Evolutionary conservation across 2,888 invertebrate species (phyloP), one percentile per base, ranked within the genome.

Genomic region (Polydrusus cervinus): DNA sequence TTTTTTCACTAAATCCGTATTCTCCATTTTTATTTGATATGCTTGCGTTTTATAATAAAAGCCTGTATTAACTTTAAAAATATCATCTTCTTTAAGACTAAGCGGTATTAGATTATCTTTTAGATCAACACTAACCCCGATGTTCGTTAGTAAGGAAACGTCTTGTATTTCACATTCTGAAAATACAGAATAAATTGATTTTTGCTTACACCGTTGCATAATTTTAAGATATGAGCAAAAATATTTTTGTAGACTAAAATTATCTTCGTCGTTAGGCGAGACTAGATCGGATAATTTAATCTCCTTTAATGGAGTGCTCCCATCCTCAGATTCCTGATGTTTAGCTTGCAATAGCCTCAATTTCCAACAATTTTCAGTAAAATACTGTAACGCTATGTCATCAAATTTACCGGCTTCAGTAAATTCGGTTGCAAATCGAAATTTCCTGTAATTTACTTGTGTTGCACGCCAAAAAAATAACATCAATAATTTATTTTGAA

Each of bases 381-480:
- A 7, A 40, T 66, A 66, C 14, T 66, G 66, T n/a, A 66, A 53
- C 1, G 30, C 53, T 9, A 66, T 53, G 20, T 66, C 66, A 13
- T 66, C 66, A 18, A 66, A 40, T n/a, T 38, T 40, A 20, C 38
- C 66, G 16, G 66, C 66, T 2, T 51, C 20, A 1, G 18, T 25
- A 7, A 66, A 53, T 20, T 66, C 66, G 1, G 66, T 66, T 6
- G 66, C 51, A n/a, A 66, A 25, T 11, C 66, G 66, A 53, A 66
- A 66, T n/a, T 38, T 38, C 7, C 53, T 10, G 20, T 51, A 66
- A 1, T 30, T n/a, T 18, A 11, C 8, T 9, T 53, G 11, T 3
- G 1, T 16, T 14, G 53, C 53, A 18, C 66, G 51, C 18, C 38
- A 66, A 38, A 66, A 53, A 53, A 66, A 66, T 38, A 66, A n/a